These are phyloP conservation scores for Drosophila kanapiae DNA, from an alignment of 1,140 invertebrate genomes.

Conservation along the genomic window DNA sequence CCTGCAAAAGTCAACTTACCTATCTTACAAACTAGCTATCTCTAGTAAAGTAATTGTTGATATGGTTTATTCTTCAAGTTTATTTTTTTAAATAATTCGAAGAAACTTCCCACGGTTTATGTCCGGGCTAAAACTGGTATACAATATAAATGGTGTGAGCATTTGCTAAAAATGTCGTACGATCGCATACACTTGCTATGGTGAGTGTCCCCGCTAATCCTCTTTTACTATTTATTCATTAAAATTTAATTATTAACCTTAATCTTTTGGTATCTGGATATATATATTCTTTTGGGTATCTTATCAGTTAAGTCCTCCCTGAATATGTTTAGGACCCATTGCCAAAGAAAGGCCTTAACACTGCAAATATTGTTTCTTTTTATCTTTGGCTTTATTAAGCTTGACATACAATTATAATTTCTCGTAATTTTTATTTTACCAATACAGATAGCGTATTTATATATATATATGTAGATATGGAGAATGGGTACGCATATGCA, in stretches of 20 bases:
- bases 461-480: slow-evolving; percentile 22
- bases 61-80: not conserved
- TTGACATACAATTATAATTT: slow-evolving; percentile 45
- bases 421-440: slow-evolving; percentile 19
- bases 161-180: not conserved
- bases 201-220: not conserved
- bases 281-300: not conserved
- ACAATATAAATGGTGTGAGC: not conserved
- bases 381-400: slow-evolving; percentile 64
- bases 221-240: not conserved
- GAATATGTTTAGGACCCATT: not conserved
- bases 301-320: not conserved
- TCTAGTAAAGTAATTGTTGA: no score
- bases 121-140: not conserved
- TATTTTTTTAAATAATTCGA: not conserved
- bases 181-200: not conserved
- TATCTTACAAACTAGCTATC: no score
- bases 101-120: not conserved
- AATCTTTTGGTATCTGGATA: not conserved
- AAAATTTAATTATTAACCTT: not conserved
- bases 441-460: slow-evolving; percentile 19
- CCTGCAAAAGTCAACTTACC: no score
- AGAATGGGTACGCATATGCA: slow-evolving; percentile 21
- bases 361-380: slow-evolving; percentile 12
- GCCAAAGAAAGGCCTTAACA: not conserved